These are phyloP conservation scores for Diplazon laetatorius DNA, from an alignment of 2,888 invertebrate species.

Conservation along the genomic window DNA sequence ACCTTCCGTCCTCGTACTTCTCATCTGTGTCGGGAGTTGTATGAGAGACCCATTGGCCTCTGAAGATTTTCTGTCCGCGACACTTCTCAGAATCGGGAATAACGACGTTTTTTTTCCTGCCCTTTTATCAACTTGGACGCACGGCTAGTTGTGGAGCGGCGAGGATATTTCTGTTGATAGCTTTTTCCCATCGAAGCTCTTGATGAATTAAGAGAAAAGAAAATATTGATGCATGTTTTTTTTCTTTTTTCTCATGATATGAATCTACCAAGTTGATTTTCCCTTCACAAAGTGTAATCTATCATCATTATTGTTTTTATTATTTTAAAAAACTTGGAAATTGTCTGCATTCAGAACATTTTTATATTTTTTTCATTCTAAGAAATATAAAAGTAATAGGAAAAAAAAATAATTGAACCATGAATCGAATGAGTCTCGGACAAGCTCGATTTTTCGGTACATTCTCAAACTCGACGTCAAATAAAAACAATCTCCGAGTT, in stretches of 20 bases:
- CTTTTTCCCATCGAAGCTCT: background rate
- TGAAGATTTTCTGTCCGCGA: background rate
- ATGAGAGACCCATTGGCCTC: background rate
- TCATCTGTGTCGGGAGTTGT: background rate
- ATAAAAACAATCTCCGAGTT: slow-evolving; percentile 12
- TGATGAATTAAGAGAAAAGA: no score
- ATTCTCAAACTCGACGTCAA: background rate
- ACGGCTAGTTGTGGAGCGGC: background rate
- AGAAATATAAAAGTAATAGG: no score
- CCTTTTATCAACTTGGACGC: background rate
- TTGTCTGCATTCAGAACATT: no score
- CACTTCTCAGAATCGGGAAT: background rate
- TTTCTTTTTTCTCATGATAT: no score
- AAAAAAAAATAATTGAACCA: no score
- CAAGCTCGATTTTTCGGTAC: background rate
- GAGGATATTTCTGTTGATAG: background rate
- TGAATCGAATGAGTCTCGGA: slow-evolving; percentile 11
- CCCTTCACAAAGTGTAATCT: no score
- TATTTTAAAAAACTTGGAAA: no score
- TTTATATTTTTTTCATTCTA: no score
- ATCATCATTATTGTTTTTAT: no score
- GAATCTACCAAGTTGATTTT: no score
- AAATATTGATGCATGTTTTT: no score
- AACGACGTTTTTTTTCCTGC: no score
- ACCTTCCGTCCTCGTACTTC: slow-evolving; percentile 4